Percentiles rank a stretch among this genome's conserved stretches.
Evolutionary conservation across 2,113 vertebrate species (phyloP).

Genomic region (Pipra filicauda): DNA sequence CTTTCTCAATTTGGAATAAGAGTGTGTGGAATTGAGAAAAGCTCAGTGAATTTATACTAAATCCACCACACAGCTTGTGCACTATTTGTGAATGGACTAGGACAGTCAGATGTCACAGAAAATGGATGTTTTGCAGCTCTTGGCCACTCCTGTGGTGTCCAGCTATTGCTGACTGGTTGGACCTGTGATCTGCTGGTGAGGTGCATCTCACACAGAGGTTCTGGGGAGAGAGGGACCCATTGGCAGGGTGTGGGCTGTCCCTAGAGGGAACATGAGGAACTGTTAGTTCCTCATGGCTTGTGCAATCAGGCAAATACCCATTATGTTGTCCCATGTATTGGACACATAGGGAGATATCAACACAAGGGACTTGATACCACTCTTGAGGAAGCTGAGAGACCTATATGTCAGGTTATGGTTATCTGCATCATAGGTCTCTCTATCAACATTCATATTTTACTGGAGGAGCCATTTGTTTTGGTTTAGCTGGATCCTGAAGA

Average conservation of each 20-base stretch:
- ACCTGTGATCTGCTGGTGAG: background rate
- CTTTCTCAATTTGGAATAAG: background rate
- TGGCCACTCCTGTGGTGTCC: background rate
- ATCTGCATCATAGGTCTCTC: background rate
- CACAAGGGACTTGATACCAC: background rate
- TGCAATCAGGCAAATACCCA: background rate
- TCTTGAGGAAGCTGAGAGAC: background rate
- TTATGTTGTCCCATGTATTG: accelerated
- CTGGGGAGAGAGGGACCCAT: background rate
- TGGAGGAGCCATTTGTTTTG: background rate
- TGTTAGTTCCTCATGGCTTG: background rate
- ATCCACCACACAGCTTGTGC: background rate
- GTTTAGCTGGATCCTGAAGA: background rate
- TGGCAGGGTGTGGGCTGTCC: background rate
- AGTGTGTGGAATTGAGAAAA: background rate
- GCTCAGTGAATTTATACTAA: background rate
- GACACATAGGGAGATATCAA: background rate
- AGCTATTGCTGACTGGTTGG: background rate
- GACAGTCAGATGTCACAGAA: background rate
- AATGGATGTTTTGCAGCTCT: background rate
- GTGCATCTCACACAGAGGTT: background rate
- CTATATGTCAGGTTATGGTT: background rate
- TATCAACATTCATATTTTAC: background rate
- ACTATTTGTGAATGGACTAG: background rate
- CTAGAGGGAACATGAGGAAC: no score